Conservation (phyloP, 2,888 invertebrate genomes). For the Quadriops clusia region DNA sequence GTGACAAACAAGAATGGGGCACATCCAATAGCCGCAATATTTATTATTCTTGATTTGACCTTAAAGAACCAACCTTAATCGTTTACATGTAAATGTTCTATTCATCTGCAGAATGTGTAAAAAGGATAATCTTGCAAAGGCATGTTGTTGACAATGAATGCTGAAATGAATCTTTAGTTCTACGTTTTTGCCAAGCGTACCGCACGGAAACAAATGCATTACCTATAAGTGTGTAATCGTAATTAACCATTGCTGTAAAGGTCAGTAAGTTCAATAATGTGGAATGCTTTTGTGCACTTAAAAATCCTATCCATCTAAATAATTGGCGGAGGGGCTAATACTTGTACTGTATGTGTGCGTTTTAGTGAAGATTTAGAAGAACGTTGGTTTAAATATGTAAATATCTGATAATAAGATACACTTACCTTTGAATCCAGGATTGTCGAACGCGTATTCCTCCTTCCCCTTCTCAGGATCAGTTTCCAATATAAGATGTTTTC, state of each 20-base stretch:
- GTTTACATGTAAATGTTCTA: neutral
- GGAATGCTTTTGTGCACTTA: too few relatives aligned
- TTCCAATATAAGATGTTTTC: conserved; percentile 58
- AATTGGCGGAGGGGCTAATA: too few relatives aligned
- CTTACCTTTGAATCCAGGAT: conserved; percentile 58
- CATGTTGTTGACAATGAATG: neutral
- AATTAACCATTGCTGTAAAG: too few relatives aligned
- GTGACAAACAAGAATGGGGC: too few relatives aligned
- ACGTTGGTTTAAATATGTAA: too few relatives aligned
- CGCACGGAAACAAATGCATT: neutral
- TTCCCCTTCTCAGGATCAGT: conserved; percentile 68
- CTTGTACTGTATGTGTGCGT: too few relatives aligned
- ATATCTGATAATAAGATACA: too few relatives aligned
- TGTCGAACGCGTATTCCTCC: conserved; percentile 68
- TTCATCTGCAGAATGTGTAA: neutral
- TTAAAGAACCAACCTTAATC: conserved; percentile 4
- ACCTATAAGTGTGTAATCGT: neutral
- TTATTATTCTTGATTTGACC: neutral
- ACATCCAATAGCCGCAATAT: too few relatives aligned
- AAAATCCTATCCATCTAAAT: too few relatives aligned
- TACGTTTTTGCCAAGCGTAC: neutral
- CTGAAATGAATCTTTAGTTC: neutral
- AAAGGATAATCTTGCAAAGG: neutral
- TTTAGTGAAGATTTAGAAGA: too few relatives aligned
- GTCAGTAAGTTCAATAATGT: too few relatives aligned